phyloP scores from a whole-genome alignment of 2,888 invertebrate species.

The Hirtodrosophila confusa region DNA sequence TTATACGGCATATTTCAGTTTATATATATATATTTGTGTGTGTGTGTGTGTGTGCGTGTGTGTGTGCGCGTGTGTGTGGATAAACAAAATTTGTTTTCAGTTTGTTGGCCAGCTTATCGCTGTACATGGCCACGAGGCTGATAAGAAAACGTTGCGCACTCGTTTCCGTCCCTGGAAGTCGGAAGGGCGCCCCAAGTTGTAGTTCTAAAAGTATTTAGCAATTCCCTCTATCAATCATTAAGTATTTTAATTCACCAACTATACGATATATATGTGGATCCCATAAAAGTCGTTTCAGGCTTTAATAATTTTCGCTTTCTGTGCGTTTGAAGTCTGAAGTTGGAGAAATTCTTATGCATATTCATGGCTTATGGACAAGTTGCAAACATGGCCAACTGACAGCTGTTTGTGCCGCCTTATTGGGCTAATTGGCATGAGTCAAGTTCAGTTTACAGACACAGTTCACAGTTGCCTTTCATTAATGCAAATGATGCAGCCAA shows the following conservation, averaged over 20 bases:
- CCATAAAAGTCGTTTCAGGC: conserved; percentile 5
- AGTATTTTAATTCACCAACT: not conserved
- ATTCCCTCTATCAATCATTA: no score
- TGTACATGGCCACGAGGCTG: conserved; percentile 21
- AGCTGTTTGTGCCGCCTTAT: conserved; percentile 43
- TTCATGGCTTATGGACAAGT: conserved; percentile 18
- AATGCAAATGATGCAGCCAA: conserved; percentile 42
- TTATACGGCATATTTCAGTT: conserved; percentile 27
- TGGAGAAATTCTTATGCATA: conserved; percentile 52
- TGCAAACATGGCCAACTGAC: conserved; percentile 45
- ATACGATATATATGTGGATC: no score
- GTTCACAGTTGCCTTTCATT: conserved; percentile 42
- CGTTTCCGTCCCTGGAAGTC: conserved; percentile 35
- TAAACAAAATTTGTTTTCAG: conserved; percentile 47
- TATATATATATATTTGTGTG: conserved; percentile 1
- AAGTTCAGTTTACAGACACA: conserved; percentile 34
- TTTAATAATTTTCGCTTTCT: conserved; percentile 26
- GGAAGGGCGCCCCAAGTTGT: conserved; percentile 19
- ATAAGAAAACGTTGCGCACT: conserved; percentile 63
- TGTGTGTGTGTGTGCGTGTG: conserved; percentile 7
- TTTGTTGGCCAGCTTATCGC: conserved; percentile 51
- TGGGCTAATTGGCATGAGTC: conserved; percentile 59
- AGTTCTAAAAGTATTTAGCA: conserved; percentile 5
- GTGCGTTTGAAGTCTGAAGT: not conserved
- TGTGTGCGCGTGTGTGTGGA: conserved; percentile 35